phyloP scores from a whole-genome alignment of 2,888 invertebrate species.

The Ctena decussata region DNA sequence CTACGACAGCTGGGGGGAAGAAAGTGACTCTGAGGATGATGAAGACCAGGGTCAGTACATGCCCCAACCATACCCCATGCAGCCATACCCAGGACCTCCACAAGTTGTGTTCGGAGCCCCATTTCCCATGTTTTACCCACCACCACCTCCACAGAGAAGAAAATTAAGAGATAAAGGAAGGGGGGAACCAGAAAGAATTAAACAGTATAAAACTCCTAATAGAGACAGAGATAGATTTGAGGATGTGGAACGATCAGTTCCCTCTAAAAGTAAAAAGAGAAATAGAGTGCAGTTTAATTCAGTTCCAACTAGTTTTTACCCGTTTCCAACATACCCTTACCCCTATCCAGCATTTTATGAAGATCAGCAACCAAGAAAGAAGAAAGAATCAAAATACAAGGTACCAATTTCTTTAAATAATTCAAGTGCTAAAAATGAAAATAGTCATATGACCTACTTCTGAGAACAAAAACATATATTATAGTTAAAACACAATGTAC shows the following conservation, averaged over 20 bases:
- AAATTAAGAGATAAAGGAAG: conserved; percentile 24
- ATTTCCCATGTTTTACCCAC: conserved; percentile 79
- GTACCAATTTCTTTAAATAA: too few relatives aligned
- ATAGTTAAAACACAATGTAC: too few relatives aligned
- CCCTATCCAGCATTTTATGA: conserved; percentile 47
- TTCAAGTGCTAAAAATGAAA: too few relatives aligned
- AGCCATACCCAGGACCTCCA: conserved; percentile 60
- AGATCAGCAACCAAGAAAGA: conserved; percentile 39
- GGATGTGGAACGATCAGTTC: conserved; percentile 54
- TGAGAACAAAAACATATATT: too few relatives aligned
- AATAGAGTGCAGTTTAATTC: conserved; percentile 59
- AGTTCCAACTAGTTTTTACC: conserved; percentile 47
- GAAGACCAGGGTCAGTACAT: conserved; percentile 69
- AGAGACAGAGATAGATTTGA: conserved; percentile 46
- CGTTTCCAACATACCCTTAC: conserved; percentile 43
- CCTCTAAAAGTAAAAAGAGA: conserved; percentile 45
- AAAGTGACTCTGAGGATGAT: conserved; percentile 73
- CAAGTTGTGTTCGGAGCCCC: conserved; percentile 77
- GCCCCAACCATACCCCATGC: conserved; percentile 71
- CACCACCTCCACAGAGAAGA: conserved; percentile 70
- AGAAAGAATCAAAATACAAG: conserved; percentile 68
- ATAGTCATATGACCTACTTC: too few relatives aligned
- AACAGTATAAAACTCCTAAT: conserved; percentile 8
- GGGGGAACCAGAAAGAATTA: conserved; percentile 34
- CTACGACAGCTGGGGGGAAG: conserved; percentile 83